Base-by-base conservation (phyloP, 2,888 invertebrate genomes). In the Pachycephus smyrnensis region DNA sequence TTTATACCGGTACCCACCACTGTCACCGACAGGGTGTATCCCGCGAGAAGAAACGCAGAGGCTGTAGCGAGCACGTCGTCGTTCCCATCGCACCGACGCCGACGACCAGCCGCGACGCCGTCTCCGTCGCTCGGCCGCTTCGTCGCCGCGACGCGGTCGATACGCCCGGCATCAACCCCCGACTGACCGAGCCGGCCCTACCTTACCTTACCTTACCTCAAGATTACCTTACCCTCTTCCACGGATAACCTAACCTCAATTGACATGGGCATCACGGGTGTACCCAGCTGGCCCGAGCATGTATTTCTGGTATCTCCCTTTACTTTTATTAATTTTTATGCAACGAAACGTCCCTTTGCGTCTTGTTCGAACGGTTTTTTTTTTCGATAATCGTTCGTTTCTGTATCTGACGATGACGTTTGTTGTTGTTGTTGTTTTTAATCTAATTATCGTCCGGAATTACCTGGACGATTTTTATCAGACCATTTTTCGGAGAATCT, bases 101-200 rank as follows among this genome's bases (percentile, higher is more conserved):
- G 71, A 76, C 69, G n/a, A 77, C 74, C 74, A 76, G 68, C 73
- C 36, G 73, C 69, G 77, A 76, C 68, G 77, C 75, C 68, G 69
- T 76, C 36, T 77, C 79, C 76, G 75, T 75, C 55, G 75, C 78
- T 76, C 78, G 73, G 81, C 74, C 69, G 79, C 76, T 37, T 69
- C 76, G 15, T 77, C 76, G 77, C 75, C 73, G 80, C 82, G 83
- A 82, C 80, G 81, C 85, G 87, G 86, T 87, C 87, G 87, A 87
- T 87, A 87, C 82, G 81, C 84, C 75, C 75, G 78, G 82, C 83
- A 84, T 83, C 85, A 81, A 15, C 83, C 80, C 85, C 80, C 81
- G 81, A 83, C 78, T 84, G 84, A 85, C 86, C 86, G 84, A 84
- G 81, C 86, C 84, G 83, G n/a, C 84, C 83, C 81, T 30, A 23